These are phyloP conservation scores for Linnaemya tessellans DNA, from an alignment of 2,888 invertebrate species.

Conservation along the genomic window DNA sequence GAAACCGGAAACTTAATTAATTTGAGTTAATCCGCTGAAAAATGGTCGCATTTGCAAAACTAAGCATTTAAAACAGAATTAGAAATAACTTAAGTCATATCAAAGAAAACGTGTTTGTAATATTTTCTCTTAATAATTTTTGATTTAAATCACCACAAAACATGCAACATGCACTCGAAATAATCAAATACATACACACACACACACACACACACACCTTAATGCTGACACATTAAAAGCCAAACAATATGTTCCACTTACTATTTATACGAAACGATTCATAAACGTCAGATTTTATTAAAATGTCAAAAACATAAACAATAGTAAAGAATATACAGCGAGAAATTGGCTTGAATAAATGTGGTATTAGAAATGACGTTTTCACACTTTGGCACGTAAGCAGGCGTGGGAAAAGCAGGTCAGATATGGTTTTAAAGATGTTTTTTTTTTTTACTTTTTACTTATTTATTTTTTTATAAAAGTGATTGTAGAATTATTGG, in stretches of 20 bases:
- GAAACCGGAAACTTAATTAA: conserved; percentile 69
- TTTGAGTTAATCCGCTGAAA: conserved; percentile 66
- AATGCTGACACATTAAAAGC: conserved; percentile 32
- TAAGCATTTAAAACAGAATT: conserved; percentile 41
- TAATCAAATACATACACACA: conserved; percentile 10
- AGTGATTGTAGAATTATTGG: neutral
- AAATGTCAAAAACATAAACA: conserved; percentile 66
- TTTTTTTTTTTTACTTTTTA: neutral
- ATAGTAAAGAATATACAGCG: conserved; percentile 7
- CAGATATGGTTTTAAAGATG: neutral
- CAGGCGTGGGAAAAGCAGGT: conserved; percentile 10
- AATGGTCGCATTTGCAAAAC: conserved; percentile 37
- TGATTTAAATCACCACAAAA: conserved; percentile 69
- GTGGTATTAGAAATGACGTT: conserved; percentile 7
- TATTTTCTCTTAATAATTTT: conserved; percentile 49
- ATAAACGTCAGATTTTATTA: conserved; percentile 71
- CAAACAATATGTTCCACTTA: conserved; percentile 16
- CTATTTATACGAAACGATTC: conserved; percentile 54
- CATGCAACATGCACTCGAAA: conserved; percentile 66
- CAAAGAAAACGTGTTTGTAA: conserved; percentile 42
- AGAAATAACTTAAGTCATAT: conserved; percentile 16
- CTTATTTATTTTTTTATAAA: neutral
- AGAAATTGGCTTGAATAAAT: conserved; percentile 34
- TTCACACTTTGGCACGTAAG: conserved; percentile 41
- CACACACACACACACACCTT: conserved; percentile 3